These are phyloP conservation scores for Galago senegalensis DNA, from an alignment of 2,797 vertebrate species.

Conservation along the genomic window DNA sequence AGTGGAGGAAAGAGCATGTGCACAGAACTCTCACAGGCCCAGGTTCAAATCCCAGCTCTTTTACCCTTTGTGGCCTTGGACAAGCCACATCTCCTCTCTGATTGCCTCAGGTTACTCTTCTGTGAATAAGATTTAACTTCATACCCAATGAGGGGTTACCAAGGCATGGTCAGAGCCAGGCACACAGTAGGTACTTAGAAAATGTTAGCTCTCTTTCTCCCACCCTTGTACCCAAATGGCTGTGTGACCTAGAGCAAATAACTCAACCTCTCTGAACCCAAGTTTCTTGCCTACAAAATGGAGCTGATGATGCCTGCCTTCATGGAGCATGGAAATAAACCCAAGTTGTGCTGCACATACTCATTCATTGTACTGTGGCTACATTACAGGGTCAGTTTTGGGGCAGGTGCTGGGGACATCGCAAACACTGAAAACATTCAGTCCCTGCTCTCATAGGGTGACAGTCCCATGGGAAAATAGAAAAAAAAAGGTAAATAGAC, in stretches of 20 bases:
- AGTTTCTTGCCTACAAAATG: not conserved
- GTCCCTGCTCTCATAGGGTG: not conserved
- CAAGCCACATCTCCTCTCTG: not conserved
- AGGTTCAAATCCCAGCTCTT: not conserved
- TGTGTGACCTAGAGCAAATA: not conserved
- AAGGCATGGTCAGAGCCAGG: not conserved
- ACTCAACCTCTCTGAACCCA: conserved; percentile 34
- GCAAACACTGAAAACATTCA: not conserved
- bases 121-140: not conserved
- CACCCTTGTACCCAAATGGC: rapidly evolving
- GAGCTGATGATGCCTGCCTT: not conserved
- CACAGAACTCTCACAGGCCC: not conserved
- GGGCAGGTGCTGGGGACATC: rapidly evolving
- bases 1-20: not conserved
- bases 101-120: not conserved
- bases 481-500: not conserved
- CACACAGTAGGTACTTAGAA: not conserved
- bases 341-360: rapidly evolving
- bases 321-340: rapidly evolving
- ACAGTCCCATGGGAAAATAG: rapidly evolving
- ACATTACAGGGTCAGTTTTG: rapidly evolving
- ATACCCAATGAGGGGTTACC: rapidly evolving
- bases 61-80: not conserved
- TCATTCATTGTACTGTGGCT: rapidly evolving
- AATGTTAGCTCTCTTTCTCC: not conserved